Evolutionary conservation across 37 sponge, comb jelly and placozoan genomes (phyloP).

Genomic region (Lycopodina hypogea): DNA sequence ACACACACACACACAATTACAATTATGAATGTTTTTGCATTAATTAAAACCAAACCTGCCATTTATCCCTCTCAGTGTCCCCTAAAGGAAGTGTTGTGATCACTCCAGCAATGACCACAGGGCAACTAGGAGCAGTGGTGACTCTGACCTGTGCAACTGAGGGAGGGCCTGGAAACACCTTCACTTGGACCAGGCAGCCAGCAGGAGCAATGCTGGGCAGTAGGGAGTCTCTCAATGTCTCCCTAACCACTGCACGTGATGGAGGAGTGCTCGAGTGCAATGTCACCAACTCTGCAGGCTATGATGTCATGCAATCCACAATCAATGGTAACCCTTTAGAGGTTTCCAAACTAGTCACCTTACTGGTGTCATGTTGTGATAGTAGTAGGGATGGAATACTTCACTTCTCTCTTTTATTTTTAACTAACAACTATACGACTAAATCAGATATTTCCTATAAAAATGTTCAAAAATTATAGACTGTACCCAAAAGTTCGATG

Average conservation of each 20-base stretch:
- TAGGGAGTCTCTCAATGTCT: background rate
- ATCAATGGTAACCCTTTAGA: constrained; percentile 1
- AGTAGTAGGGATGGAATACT: background rate
- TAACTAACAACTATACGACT: background rate
- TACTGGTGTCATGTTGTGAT: no score
- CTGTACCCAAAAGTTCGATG: no score
- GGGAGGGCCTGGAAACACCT: constrained; percentile 61
- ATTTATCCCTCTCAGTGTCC: background rate
- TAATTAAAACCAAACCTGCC: background rate
- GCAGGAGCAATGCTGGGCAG: background rate
- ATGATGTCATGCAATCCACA: background rate
- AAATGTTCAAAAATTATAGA: no score
- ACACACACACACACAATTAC: no score
- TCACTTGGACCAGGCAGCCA: constrained; percentile 35
- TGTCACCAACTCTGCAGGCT: constrained; percentile 35
- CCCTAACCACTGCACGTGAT: background rate
- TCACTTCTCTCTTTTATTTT: background rate
- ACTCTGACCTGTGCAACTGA: constrained; percentile 42
- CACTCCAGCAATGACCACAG: background rate
- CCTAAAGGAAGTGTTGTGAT: constrained; percentile 31
- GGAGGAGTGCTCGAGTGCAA: constrained; percentile 20
- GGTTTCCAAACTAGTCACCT: no score
- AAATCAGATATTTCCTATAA: constrained; percentile 10
- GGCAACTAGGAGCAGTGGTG: background rate
- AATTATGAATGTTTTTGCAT: background rate